Percentiles rank a stretch among this genome's conserved stretches.
These are phyloP conservation scores for Epizoanthus illoricatus DNA, from an alignment of 92 coral and sea anemone species.

Conservation along the genomic window DNA sequence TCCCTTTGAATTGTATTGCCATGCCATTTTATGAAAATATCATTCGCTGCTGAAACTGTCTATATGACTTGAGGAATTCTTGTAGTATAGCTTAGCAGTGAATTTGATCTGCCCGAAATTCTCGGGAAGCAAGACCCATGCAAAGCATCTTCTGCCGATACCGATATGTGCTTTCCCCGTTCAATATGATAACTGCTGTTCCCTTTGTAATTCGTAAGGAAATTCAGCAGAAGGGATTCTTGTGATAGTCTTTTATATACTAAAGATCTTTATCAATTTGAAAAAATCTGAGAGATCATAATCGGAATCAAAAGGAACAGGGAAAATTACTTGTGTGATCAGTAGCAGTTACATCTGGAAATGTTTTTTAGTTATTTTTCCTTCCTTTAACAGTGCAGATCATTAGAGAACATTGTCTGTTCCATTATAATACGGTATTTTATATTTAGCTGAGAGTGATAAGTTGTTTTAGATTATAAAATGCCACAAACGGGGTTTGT, in stretches of 20 bases:
- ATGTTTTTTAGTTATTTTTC: background rate
- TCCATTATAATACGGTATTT: background rate
- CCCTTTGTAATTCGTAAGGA: background rate
- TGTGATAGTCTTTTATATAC: background rate
- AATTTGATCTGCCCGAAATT: no score
- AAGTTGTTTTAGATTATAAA: background rate
- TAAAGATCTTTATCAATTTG: constrained; percentile 16
- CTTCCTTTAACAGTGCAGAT: constrained; percentile 4
- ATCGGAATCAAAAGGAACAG: constrained; percentile 14
- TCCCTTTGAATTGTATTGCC: no score
- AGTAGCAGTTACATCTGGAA: background rate
- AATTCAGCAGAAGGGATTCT: background rate
- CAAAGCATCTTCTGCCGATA: no score
- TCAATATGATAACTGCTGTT: no score
- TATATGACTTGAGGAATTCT: no score
- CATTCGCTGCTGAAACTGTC: no score
- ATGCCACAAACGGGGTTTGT: constrained; percentile 8
- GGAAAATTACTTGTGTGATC: constrained; percentile 24
- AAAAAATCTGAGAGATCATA: constrained; percentile 12
- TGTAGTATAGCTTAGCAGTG: no score
- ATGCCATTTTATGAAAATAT: no score
- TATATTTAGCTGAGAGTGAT: background rate
- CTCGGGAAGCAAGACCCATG: no score
- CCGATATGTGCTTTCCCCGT: no score
- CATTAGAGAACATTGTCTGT: background rate